Percentiles rank a stretch among this genome's conserved stretches.
phyloP scores from a whole-genome alignment of 2,113 vertebrate species.

The Urocitellus parryii region DNA sequence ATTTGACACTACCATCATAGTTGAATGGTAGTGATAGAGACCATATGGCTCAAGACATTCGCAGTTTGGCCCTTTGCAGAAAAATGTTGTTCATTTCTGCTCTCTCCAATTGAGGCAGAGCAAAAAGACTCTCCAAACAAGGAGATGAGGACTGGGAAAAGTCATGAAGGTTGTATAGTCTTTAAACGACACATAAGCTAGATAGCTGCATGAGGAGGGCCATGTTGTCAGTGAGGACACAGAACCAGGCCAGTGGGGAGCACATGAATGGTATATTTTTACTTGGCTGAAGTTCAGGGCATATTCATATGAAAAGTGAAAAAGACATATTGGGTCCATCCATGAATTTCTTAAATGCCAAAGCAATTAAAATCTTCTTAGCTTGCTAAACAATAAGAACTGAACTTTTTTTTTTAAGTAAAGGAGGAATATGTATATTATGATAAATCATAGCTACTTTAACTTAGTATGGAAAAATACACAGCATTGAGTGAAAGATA shows the following conservation, averaged over 20 bases:
- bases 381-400: background rate
- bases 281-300: background rate
- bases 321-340: background rate
- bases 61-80: background rate
- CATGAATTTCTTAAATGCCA: conserved; percentile 1
- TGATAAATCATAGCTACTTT: background rate
- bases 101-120: background rate
- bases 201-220: background rate
- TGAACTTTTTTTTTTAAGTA: background rate
- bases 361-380: background rate
- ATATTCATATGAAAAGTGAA: background rate
- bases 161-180: background rate
- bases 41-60: background rate
- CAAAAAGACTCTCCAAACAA: background rate
- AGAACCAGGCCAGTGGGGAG: background rate
- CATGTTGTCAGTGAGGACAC: background rate
- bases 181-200: background rate
- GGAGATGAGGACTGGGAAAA: background rate
- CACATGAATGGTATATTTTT: background rate
- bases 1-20: background rate
- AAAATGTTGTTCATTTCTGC: background rate
- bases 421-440: background rate
- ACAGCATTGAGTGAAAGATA: background rate
- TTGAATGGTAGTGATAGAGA: background rate
- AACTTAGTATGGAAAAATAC: background rate